Conservation (phyloP, 2,113 vertebrate species). For the Myiozetetes cayanensis region DNA sequence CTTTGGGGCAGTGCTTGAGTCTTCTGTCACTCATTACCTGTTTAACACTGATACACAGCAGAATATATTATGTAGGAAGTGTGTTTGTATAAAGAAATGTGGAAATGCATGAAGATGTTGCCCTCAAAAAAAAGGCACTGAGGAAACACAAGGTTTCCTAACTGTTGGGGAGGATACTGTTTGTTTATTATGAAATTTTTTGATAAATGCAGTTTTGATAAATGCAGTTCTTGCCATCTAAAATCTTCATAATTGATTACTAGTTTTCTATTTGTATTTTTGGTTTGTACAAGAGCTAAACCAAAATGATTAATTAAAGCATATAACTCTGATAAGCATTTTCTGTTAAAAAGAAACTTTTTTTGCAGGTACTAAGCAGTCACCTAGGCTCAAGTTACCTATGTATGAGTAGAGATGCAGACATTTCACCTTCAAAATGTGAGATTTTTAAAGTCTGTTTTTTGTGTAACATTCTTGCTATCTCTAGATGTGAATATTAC, state of each 20-base stretch:
- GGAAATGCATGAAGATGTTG: background rate
- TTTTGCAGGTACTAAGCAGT: background rate
- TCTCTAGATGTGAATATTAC: background rate
- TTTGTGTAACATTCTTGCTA: background rate
- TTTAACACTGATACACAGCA: background rate
- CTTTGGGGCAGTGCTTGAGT: background rate
- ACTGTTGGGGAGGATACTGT: background rate
- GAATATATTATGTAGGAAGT: background rate
- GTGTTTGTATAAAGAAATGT: background rate
- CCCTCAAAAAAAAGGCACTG: background rate
- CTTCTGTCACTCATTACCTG: background rate
- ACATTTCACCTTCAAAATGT: background rate
- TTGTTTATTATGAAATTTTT: background rate
- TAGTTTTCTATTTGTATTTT: background rate
- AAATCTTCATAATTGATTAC: background rate
- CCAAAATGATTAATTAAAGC: background rate
- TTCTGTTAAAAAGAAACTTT: background rate
- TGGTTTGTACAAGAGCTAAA: background rate
- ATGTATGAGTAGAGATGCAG: background rate
- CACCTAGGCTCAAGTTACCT: background rate
- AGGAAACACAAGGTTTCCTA: background rate
- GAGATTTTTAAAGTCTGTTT: background rate
- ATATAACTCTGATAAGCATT: background rate
- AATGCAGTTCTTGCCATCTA: background rate
- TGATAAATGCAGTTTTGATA: background rate